Evolutionary conservation across 2,113 vertebrate genomes (phyloP), one percentile per base, ranked within the genome.

Genomic region (Lophochroa leadbeateri): DNA sequence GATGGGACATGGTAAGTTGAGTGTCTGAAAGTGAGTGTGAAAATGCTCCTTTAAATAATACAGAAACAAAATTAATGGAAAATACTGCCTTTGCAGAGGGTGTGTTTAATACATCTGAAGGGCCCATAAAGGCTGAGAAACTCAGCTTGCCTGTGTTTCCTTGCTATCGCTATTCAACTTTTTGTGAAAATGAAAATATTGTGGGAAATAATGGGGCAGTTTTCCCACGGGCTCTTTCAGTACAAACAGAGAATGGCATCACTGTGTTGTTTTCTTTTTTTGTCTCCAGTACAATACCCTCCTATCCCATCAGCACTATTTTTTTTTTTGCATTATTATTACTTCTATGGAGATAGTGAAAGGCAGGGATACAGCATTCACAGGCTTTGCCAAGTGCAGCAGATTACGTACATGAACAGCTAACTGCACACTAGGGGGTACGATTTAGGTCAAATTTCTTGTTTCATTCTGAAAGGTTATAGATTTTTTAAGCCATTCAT

Each of bases 281-380:
- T 95, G 94, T 96, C 64, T 86, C 86, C 70, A 91, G 92, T 55
- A 97, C 96, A 97, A 97, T 88, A 91, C 86, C 60, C 90, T 94
- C 93, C 91, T 97, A 96, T 92, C 76, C 93, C 95, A 97, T 97
- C 97, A 97, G 97, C 97, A 97, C 88, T 95, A 90, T 72, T 97
- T 96, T 94, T 94, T 94, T 67, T 93, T 74, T 86, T n/a, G 55
- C 64, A 86, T 87, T 96, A 92, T 96, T 94, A 90, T 94, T 90
- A 94, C 82, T 94, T 79, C 94, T 94, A 46, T 82, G 93, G 96
- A 96, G 96, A 92, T 79, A 97, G 95, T 93, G 93, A 97, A 97
- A 97, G 87, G 86, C 83, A 92, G 90, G 85, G 80, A 96, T 90
- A 90, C 79, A 64, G 70, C 89, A 92, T 64, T 63, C 71, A 82